phyloP scores from a whole-genome alignment of 2,797 vertebrate genomes.

The Pipistrellus pygmaeus region DNA sequence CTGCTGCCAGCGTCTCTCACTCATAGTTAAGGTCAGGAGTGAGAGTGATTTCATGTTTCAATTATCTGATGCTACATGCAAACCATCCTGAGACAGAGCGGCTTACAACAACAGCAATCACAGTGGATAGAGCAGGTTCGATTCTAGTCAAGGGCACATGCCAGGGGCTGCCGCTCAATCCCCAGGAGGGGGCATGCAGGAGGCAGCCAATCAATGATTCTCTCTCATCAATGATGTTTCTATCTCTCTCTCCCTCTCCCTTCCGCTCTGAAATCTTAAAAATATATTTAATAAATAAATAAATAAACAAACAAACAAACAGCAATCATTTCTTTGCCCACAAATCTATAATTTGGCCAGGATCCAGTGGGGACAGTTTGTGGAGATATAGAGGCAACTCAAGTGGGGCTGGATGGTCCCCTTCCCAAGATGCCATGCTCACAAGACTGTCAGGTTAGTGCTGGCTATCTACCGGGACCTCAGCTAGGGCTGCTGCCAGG shows the following conservation, averaged over 20 bases:
- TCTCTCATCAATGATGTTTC: too few relatives aligned
- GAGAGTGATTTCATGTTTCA: background rate
- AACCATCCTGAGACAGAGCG: background rate
- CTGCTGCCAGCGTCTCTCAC: background rate
- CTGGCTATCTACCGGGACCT: background rate
- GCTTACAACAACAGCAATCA: slow-evolving; percentile 5
- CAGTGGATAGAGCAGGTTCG: too few relatives aligned
- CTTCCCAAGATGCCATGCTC: background rate
- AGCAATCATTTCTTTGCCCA: background rate
- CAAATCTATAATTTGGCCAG: background rate
- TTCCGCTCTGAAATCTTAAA: too few relatives aligned
- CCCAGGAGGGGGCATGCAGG: too few relatives aligned
- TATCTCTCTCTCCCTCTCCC: too few relatives aligned
- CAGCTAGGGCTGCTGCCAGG: background rate
- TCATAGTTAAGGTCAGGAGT: background rate
- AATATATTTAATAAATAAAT: background rate
- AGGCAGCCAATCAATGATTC: too few relatives aligned
- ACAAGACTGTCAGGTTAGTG: background rate
- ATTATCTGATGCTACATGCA: background rate
- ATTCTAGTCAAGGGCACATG: too few relatives aligned
- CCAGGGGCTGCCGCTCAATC: too few relatives aligned
- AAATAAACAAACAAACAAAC: background rate
- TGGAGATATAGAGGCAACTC: background rate
- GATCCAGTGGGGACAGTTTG: background rate
- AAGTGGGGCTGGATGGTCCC: background rate